These are phyloP conservation scores for Acanthochromis polyacanthus DNA, from an alignment of 2,113 vertebrate species.

Conservation along the genomic window DNA sequence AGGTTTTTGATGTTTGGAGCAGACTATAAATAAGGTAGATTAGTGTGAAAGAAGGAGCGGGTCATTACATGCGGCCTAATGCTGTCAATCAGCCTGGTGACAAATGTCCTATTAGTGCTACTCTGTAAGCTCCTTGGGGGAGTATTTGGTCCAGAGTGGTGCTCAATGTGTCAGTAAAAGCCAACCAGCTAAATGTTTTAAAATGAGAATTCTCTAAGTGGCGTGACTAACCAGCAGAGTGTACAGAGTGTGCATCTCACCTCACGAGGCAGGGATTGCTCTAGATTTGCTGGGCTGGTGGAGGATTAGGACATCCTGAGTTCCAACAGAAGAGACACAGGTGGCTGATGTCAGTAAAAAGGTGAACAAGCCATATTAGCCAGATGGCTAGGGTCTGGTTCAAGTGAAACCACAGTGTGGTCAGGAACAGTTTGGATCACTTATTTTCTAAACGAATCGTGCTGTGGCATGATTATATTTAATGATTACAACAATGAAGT, in stretches of 20 bases:
- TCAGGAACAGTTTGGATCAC: neutral
- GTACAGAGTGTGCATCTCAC: neutral
- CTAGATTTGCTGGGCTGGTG: slow-evolving; percentile 28
- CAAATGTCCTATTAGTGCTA: too few relatives aligned
- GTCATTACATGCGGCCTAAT: neutral
- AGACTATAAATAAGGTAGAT: too few relatives aligned
- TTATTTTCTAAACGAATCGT: too few relatives aligned
- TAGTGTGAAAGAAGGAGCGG: neutral
- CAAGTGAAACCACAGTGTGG: neutral
- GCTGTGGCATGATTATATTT: neutral
- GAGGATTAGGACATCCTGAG: slow-evolving; percentile 37
- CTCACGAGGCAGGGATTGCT: slow-evolving; percentile 5
- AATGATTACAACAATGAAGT: too few relatives aligned
- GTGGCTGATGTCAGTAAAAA: neutral
- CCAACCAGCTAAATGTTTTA: neutral
- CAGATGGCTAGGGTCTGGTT: slow-evolving; percentile 15
- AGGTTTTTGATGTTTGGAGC: too few relatives aligned
- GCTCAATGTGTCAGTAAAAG: neutral
- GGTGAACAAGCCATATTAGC: neutral
- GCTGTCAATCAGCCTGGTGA: neutral
- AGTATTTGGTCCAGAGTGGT: neutral
- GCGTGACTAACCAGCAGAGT: neutral
- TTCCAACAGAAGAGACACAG: neutral
- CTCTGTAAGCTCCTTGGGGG: neutral
- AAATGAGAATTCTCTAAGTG: too few relatives aligned